phyloP scores from a whole-genome alignment of 2,797 vertebrate species.

The Rhadinocentrus ornatus region DNA sequence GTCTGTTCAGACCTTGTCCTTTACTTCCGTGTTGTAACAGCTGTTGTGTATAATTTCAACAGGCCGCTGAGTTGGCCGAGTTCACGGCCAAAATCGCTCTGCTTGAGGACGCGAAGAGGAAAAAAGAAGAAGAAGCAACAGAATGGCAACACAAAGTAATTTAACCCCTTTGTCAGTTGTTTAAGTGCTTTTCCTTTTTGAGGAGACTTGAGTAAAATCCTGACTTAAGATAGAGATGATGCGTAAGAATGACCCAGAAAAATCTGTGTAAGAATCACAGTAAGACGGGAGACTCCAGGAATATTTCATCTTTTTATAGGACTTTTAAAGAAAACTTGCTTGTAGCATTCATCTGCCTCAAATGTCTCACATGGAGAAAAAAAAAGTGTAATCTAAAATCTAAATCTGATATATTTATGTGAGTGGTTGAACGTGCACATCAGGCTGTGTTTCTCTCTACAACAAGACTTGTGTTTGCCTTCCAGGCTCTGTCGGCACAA shows the following conservation, averaged over 20 bases:
- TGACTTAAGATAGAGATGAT: too few species aligned
- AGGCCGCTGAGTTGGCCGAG: slow-evolving; percentile 97
- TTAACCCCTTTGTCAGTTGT: not conserved
- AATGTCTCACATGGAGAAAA: too few species aligned
- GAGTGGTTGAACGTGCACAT: too few species aligned
- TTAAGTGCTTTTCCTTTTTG: not conserved
- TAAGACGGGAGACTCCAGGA: too few species aligned
- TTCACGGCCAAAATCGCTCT: slow-evolving; percentile 97
- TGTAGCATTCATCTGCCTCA: too few species aligned
- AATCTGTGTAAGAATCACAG: too few species aligned
- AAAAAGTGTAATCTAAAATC: too few species aligned
- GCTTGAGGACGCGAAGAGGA: slow-evolving; percentile 97
- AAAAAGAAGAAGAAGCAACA: slow-evolving; percentile 95
- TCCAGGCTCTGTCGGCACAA: slow-evolving; percentile 92
- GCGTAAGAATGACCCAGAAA: too few species aligned
- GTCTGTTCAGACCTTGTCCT: not conserved
- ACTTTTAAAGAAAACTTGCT: too few species aligned
- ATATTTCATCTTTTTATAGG: too few species aligned
- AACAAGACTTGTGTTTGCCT: not conserved
- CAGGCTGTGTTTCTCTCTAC: too few species aligned
- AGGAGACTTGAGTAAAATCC: not conserved
- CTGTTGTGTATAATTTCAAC: slow-evolving; percentile 46
- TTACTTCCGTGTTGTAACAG: not conserved
- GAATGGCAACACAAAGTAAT: slow-evolving; percentile 99
- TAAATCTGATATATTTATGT: too few species aligned